These are phyloP conservation scores for Masnerella sp. DNA, from an alignment of 2,888 invertebrate species.

Conservation along the genomic window DNA sequence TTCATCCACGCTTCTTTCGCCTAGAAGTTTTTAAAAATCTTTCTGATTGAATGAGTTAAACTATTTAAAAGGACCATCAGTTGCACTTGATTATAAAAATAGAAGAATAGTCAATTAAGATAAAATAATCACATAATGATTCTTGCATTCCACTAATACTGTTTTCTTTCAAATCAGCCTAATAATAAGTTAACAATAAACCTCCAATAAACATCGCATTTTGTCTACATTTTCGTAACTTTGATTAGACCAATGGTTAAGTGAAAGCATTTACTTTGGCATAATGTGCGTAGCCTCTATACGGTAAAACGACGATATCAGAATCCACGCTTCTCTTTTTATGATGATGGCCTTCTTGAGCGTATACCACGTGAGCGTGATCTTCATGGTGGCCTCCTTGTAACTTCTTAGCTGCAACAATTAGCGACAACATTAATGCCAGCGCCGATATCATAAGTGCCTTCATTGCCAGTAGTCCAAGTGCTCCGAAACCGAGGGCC, in stretches of 20 bases:
- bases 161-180: too few species aligned
- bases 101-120: too few species aligned
- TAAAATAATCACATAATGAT: too few species aligned
- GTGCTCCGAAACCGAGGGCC: conserved; percentile 86
- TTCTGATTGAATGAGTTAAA: too few species aligned
- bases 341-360: conserved; percentile 81
- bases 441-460: conserved; percentile 85
- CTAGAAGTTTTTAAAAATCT: too few species aligned
- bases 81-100: too few species aligned
- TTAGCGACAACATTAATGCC: conserved; percentile 86
- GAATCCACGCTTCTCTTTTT: conserved; percentile 75
- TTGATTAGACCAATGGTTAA: conserved; percentile 45
- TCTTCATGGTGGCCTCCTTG: conserved; percentile 82
- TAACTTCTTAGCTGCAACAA: conserved; percentile 86
- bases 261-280: conserved; percentile 61
- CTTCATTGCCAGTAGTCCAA: conserved; percentile 89
- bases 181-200: too few species aligned
- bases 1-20: too few species aligned
- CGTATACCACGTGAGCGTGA: conserved; percentile 80
- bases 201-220: too few species aligned
- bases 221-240: too few species aligned
- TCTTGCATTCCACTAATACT: too few species aligned
- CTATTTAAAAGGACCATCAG: too few species aligned
- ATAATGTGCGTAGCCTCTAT: conserved; percentile 75
- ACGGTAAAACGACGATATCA: conserved; percentile 71